Conservation (phyloP, 2,888 invertebrate genomes). For the Pandemis corylana region DNA sequence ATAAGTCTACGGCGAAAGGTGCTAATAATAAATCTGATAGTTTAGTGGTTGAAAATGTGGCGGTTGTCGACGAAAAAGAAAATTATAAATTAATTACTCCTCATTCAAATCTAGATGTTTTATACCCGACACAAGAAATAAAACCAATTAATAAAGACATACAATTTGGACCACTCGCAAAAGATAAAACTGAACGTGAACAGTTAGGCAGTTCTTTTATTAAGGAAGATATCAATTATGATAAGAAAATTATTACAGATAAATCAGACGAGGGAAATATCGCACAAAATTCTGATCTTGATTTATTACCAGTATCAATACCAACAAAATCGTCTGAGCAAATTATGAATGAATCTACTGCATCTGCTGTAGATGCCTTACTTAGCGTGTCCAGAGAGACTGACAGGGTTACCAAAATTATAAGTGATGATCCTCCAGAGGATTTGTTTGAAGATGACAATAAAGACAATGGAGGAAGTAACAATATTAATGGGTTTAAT, state of each 20-base stretch:
- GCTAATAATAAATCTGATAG: slow-evolving; percentile 34
- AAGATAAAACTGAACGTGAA: slow-evolving; percentile 10
- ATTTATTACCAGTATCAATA: slow-evolving; percentile 45
- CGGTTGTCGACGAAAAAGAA: slow-evolving; percentile 20
- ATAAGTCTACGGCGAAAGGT: slow-evolving; percentile 36
- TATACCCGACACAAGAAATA: slow-evolving; percentile 70
- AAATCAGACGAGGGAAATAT: slow-evolving; percentile 6
- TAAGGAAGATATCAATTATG: slow-evolving; percentile 19
- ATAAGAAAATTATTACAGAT: slow-evolving; percentile 26
- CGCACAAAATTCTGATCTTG: slow-evolving; percentile 41
- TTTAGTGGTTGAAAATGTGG: slow-evolving; percentile 14
- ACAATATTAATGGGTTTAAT: slow-evolving; percentile 56
- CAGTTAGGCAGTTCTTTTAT: slow-evolving; percentile 5
- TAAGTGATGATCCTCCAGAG: slow-evolving; percentile 77
- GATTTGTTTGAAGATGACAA: slow-evolving; percentile 79
- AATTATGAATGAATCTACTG: slow-evolving; percentile 73
- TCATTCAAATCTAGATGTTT: slow-evolving; percentile 55
- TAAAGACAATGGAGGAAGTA: slow-evolving; percentile 57
- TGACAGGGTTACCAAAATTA: slow-evolving; percentile 73
- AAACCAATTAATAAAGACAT: slow-evolving; percentile 59
- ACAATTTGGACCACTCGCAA: slow-evolving; percentile 15
- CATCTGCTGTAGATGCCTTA: slow-evolving; percentile 79
- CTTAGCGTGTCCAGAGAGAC: slow-evolving; percentile 76
- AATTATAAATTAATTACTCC: slow-evolving; percentile 21
- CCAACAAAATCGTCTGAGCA: slow-evolving; percentile 51